These are phyloP conservation scores for Rhinatrema bivittatum DNA, from an alignment of 2,797 vertebrate species.

Conservation along the genomic window DNA sequence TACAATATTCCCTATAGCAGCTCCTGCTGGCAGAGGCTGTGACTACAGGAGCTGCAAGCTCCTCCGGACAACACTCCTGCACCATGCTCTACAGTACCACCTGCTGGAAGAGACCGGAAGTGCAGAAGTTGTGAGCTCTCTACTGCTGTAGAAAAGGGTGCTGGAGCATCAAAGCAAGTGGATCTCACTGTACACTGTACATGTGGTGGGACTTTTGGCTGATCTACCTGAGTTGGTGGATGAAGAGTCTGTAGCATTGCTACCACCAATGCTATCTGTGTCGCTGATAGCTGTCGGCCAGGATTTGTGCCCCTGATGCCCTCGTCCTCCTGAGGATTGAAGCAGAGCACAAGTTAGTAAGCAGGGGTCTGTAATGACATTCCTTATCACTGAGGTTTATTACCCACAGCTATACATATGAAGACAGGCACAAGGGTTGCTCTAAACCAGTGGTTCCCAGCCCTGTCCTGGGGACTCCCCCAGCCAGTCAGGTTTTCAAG, in stretches of 20 bases:
- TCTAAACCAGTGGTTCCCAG: too few relatives aligned
- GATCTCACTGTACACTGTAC: too few relatives aligned
- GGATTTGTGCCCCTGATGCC: conserved; percentile 79
- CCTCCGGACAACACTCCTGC: background rate
- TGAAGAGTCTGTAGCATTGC: conserved; percentile 30
- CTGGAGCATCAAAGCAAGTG: too few relatives aligned
- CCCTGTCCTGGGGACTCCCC: too few relatives aligned
- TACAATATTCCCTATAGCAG: accelerated
- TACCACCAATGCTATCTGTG: conserved; percentile 53
- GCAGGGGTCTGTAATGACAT: accelerated
- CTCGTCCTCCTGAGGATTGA: conserved; percentile 59
- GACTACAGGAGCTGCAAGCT: background rate
- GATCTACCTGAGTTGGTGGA: too few relatives aligned
- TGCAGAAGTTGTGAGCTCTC: background rate
- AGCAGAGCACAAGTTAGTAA: accelerated
- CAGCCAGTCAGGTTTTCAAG: too few relatives aligned
- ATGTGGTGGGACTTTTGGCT: too few relatives aligned
- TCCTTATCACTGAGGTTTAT: too few relatives aligned
- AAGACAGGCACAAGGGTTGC: too few relatives aligned
- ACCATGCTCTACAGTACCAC: background rate
- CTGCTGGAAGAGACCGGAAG: accelerated
- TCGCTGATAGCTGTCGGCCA: conserved; percentile 78
- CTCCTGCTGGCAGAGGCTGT: background rate
- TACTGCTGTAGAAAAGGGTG: accelerated
- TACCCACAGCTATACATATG: too few relatives aligned